Evolutionary conservation across 2,888 invertebrate species (phyloP), one percentile per base, ranked within the genome.

Genomic region (Watsonalla cultraria): DNA sequence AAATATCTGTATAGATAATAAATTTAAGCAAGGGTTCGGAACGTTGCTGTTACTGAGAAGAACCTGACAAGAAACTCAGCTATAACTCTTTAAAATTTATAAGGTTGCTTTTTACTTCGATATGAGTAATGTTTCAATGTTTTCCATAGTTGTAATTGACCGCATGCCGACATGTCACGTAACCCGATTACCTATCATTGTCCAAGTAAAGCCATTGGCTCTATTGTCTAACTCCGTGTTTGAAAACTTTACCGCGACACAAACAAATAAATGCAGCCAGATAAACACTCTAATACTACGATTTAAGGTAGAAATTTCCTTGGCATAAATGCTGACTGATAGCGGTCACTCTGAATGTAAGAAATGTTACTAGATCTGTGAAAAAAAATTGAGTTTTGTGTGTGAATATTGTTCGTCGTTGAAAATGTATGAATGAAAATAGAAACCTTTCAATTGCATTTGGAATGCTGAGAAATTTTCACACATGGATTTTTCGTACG

Each of bases 101-200:
- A n/a, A n/a, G n/a, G n/a, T n/a, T n/a, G n/a, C n/a, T n/a, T n/a
- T n/a, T n/a, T n/a, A n/a, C n/a, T n/a, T n/a, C n/a, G n/a, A n/a
- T n/a, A n/a, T n/a, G n/a, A n/a, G n/a, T n/a, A n/a, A n/a, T 37
- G 37, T 37, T 42, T 42, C 42, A 0, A 42, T 42, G 42, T 42
- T 42, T 42, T 42, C 55, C 53, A 58, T 57, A 57, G 56, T 54
- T 54, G 49, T 42, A 6, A 37, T 9, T 37, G 42, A 42, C 42
- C 42, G 42, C 42, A 42, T 42, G 42, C 42, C 42, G 11, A 42
- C 42, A 42, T 11, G 11, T 42, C 42, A 5, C 42, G 70, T 64
- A 65, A 70, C 60, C 50, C 50, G 68, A 72, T 63, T 47, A 56
- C 62, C 65, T 60, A 66, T 62, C 66, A 68, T 73, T 75, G 74